phyloP scores from a whole-genome alignment of 1,140 invertebrate genomes.

The Lordiphosa stackelbergi region DNA sequence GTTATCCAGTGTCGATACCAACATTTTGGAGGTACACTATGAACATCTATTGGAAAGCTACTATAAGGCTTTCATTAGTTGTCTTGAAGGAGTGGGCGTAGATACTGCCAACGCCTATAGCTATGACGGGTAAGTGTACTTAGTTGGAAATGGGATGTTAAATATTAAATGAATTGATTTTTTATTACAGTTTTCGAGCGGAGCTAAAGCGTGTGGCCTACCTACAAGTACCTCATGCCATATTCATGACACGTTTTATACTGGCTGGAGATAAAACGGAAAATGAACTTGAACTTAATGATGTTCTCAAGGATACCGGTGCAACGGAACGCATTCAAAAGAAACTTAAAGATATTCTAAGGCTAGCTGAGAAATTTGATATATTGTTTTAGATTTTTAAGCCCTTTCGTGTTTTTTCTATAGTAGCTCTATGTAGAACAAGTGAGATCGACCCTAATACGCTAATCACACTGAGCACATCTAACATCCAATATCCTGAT shows the following conservation, averaged over 20 bases:
- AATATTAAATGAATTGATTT: not conserved
- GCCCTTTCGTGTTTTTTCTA: too few relatives aligned
- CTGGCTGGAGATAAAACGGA: slow-evolving; percentile 41
- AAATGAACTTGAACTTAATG: slow-evolving; percentile 25
- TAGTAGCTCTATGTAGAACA: too few relatives aligned
- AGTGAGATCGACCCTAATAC: too few relatives aligned
- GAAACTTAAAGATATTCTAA: slow-evolving; percentile 45
- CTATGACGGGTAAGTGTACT: slow-evolving; percentile 38
- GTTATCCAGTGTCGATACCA: slow-evolving; percentile 78
- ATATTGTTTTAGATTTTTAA: slow-evolving; percentile 24
- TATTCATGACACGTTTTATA: slow-evolving; percentile 68
- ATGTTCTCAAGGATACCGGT: slow-evolving; percentile 32
- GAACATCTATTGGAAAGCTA: slow-evolving; percentile 79
- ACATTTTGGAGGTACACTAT: slow-evolving; percentile 74
- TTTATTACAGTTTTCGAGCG: slow-evolving; percentile 40
- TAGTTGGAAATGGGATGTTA: not conserved
- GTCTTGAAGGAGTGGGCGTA: slow-evolving; percentile 51
- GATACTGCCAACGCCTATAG: slow-evolving; percentile 22
- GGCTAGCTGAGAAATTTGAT: slow-evolving; percentile 44
- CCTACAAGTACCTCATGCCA: slow-evolving; percentile 60
- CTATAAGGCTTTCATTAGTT: slow-evolving; percentile 77
- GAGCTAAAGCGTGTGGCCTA: slow-evolving; percentile 57
- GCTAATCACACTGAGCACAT: too few relatives aligned
- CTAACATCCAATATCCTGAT: too few relatives aligned
- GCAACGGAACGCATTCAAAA: slow-evolving; percentile 36